Base-by-base conservation (phyloP, 2,797 vertebrate species). In the Aulostomus chinensis region DNA sequence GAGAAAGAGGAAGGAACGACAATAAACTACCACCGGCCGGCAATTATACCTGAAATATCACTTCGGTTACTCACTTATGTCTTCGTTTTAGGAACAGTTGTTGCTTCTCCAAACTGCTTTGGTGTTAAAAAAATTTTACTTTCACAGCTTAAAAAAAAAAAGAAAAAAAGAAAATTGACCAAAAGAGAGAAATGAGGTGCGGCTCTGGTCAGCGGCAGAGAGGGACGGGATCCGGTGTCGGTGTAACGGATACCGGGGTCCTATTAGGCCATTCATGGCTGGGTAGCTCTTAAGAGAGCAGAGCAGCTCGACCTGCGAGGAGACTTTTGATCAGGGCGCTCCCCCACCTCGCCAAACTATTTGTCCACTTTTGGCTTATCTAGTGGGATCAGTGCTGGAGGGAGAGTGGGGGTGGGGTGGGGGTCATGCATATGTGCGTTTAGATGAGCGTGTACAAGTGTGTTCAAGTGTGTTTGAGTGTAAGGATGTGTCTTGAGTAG, bases 221-320 rank as follows among this genome's bases (percentile, higher is more conserved):
- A 58, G 29, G 42, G 64, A 62, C 14, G 2, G 38, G 65, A 61
- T 82, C 64, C 42, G 20, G 66, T 84, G 66, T 84, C 68, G 8
- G 37, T 46, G 82, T 78, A 86, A 86, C 40, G 10, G 84, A 88
- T 81, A 76, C 70, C 17, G 2, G 0, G 57, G 55, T 71, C 69
- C 73, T 80, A 78, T 78, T 77, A 72, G 79, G 49, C 72, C 84
- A 70, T 82, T 87, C 80, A 78, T 81, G 79, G 79, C 74, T 85
- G 74, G 73, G 68, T 73, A 57, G 78, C 70, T 81, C 73, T 78
- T 75, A 85, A 86, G 74, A 79, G 73, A 79, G 76, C 50, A 4
- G 22, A 43, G 55, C 42, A 39, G 75, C 55, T 16, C 7, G 49
- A 81, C 60, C 64, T 76, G 73, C 58, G 56, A 70, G 66, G 61